Evolutionary conservation across 2,113 vertebrate species (phyloP), one percentile per base, ranked within the genome.

Genomic region (Cnemophilus loriae): DNA sequence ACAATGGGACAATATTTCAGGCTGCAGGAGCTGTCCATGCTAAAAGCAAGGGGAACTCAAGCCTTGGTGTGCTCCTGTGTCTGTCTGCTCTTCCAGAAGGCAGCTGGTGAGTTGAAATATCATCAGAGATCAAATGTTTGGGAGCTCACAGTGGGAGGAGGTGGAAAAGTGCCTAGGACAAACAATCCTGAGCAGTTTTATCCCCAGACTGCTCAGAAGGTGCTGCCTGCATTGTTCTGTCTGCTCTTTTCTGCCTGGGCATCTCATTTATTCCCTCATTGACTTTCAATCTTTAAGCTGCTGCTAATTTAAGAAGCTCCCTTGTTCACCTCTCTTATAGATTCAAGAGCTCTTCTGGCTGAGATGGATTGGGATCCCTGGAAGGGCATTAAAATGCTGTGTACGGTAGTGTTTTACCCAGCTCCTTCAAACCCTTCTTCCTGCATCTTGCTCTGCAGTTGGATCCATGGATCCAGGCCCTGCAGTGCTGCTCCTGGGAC

Each of bases 271-370:
- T 71, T 52, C 19, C 37, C 19, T 41, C 59, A 52, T 26, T 71
- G 80, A 75, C 76, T 94, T 92, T 5, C 65, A 75, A 33, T 71
- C 89, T 78, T 79, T 60, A 67, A 87, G 77, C 69, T 70, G 60
- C 61, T 92, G 73, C 89, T 94, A 75, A 92, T 91, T 89, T 78
- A 52, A 92, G 87, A 78, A 67, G 33, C 80, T 93, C 47, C 64
- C 60, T 65, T 69, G 33, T 56, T 78, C 94, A 52, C 68, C 76
- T 87, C 83, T 89, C 77, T 27, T 87, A 78, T 1, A 67, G 59
- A 63, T 64, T 71, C 33, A 22, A 35, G 76, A 84, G 86, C 63
- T 90, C 64, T 89, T 76, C 80, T 60, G 76, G 42, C 35, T 80
- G 64, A 83, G 63, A 76, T 76, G 67, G 84, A 81, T 26, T 50